phyloP scores from a whole-genome alignment of 2,113 vertebrate genomes.

The Zootoca vivipara region DNA sequence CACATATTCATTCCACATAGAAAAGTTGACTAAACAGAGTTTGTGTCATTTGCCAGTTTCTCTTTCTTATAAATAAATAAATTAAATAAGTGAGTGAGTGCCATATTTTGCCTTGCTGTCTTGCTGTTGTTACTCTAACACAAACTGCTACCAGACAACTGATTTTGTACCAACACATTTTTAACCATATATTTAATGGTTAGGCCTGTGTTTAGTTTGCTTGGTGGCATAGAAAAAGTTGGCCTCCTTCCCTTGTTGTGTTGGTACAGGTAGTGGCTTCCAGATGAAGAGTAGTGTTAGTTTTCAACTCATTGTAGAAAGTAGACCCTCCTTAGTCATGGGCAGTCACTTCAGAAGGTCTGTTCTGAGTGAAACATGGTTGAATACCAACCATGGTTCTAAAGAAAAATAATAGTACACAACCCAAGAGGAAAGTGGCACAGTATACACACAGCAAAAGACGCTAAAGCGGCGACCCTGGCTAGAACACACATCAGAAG shows the following conservation, averaged over 20 bases:
- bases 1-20: background rate
- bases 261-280: background rate
- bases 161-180: background rate
- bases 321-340: too few species aligned
- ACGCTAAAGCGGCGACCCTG: background rate
- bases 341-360: too few species aligned
- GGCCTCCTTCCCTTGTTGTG: background rate
- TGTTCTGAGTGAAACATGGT: too few species aligned
- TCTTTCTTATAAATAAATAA: background rate
- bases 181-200: background rate
- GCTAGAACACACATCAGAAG: background rate
- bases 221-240: background rate
- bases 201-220: background rate
- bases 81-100: too few species aligned
- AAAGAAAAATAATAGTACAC: background rate
- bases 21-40: background rate
- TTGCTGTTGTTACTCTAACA: background rate
- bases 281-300: background rate
- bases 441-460: too few species aligned
- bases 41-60: background rate
- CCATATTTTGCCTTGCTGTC: background rate
- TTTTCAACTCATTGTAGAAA: too few species aligned
- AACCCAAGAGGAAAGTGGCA: too few species aligned
- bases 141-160: background rate
- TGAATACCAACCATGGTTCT: background rate